A percentile compares a stretch with the other conserved stretches of the same genome.
Evolutionary conservation across 64 coral and sea anemone genomes (phyloP).

Genomic region (Montipora efflorescens): DNA sequence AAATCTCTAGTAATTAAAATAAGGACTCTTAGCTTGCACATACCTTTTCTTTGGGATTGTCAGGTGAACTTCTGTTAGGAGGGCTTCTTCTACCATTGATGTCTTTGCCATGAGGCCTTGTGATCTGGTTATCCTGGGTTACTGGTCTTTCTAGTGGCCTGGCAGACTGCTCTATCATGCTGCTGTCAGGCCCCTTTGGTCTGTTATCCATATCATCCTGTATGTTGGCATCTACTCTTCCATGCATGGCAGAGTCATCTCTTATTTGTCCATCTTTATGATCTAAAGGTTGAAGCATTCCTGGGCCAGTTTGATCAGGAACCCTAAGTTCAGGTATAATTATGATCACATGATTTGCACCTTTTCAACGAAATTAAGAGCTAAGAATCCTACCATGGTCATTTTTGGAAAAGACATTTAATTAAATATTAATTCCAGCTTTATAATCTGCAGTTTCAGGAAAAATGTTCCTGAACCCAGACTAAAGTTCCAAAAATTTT

Average conservation of each 20-base stretch:
- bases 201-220: conserved; percentile 13
- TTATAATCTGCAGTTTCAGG: no score
- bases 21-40: not conserved
- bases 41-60: conserved; percentile 11
- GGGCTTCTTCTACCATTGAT: conserved; percentile 12
- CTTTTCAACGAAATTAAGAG: no score
- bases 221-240: not conserved
- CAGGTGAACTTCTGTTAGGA: not conserved
- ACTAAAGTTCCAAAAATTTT: no score
- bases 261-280: not conserved
- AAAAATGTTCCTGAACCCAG: no score
- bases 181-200: not conserved
- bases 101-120: conserved; percentile 1
- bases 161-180: not conserved
- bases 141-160: conserved; percentile 4
- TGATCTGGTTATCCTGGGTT: not conserved
- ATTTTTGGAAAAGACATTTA: no score
- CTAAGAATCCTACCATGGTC: no score
- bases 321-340: not conserved
- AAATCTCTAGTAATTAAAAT: no score
- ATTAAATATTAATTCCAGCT: no score
- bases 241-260: not conserved
- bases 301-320: conserved; percentile 2
- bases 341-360: no score
- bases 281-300: not conserved